Evolutionary conservation across 2,888 invertebrate species (phyloP).

Genomic region (Erebia aethiops): DNA sequence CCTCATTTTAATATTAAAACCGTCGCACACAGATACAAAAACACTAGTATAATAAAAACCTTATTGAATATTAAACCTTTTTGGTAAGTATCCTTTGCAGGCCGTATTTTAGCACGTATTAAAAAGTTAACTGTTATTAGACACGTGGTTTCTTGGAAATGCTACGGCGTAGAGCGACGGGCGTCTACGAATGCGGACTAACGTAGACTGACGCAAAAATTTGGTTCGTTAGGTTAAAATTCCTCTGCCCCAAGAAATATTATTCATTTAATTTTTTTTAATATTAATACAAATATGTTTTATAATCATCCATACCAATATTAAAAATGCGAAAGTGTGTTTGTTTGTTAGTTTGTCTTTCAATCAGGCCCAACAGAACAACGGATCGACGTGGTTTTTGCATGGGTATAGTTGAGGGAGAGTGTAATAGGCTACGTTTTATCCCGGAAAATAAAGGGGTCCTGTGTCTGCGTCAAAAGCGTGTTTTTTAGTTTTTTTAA

Average conservation of each 20-base stretch:
- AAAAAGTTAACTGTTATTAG: constrained; percentile 29
- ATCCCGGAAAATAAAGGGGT: too few species aligned
- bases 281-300: neutral
- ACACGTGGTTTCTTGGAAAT: constrained; percentile 31
- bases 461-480: too few species aligned
- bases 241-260: neutral
- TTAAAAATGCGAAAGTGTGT: too few species aligned
- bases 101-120: constrained; percentile 21
- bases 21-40: neutral
- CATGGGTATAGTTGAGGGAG: too few species aligned
- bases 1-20: neutral
- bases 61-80: neutral
- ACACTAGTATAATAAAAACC: neutral
- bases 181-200: constrained; percentile 54
- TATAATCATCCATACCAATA: neutral
- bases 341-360: too few species aligned
- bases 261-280: neutral
- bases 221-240: constrained; percentile 19
- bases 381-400: too few species aligned
- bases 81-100: neutral
- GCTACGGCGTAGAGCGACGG: constrained; percentile 57
- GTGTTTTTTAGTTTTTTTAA: too few species aligned
- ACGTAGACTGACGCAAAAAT: constrained; percentile 46
- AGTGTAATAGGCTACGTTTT: too few species aligned
- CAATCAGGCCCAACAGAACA: too few species aligned